Percentiles rank a stretch among this genome's conserved stretches.
Conservation (phyloP, 2,797 vertebrate species). For the Momotus momota region DNA sequence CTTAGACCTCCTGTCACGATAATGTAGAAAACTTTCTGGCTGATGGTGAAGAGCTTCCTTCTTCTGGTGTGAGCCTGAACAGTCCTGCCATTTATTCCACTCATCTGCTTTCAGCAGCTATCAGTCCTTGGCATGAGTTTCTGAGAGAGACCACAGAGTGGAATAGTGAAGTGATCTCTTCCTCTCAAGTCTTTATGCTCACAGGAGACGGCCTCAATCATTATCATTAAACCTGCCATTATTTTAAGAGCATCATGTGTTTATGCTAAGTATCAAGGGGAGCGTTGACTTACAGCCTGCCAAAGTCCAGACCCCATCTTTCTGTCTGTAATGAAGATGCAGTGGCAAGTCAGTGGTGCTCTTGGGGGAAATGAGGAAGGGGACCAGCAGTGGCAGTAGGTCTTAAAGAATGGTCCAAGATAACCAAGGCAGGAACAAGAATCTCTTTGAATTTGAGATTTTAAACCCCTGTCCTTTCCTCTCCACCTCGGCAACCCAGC, state of each 20-base stretch:
- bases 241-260: rapidly evolving
- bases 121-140: not conserved
- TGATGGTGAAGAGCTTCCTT: not conserved
- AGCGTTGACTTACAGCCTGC: not conserved
- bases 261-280: not conserved
- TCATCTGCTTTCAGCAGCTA: not conserved
- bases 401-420: not conserved
- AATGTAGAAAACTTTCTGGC: not conserved
- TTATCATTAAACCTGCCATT: not conserved
- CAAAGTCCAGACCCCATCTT: not conserved
- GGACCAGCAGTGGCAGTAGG: not conserved
- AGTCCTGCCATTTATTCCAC: not conserved
- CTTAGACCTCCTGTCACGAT: not conserved
- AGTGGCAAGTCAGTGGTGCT: not conserved
- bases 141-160: not conserved
- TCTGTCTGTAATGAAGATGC: not conserved
- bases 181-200: not conserved
- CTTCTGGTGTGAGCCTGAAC: not conserved
- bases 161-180: not conserved
- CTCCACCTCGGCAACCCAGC: not conserved
- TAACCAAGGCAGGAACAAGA: not conserved
- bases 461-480: not conserved
- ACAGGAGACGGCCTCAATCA: not conserved
- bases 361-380: not conserved
- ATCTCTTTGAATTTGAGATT: not conserved